Evolutionary conservation across 2,888 invertebrate species (phyloP), one percentile per base, ranked within the genome.

Genomic region (Timema cristinae): DNA sequence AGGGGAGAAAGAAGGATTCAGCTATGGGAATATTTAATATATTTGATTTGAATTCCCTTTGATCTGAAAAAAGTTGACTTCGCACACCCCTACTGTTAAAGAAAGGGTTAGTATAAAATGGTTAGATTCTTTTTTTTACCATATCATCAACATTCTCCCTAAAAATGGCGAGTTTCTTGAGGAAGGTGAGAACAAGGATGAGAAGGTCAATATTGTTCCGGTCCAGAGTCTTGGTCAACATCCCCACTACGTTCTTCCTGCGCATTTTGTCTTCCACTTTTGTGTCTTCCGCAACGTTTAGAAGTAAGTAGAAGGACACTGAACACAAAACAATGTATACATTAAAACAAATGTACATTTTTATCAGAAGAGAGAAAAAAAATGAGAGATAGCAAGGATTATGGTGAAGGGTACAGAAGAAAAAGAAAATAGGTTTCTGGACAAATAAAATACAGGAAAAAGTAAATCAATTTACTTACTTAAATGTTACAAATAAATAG

Each of bases 231-330:
- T 93, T 93, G 67, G 94, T 89, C 56, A 98, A 86, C 83, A 97
- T 88, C 56, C 91, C 91, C 6, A 96, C 92, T 76, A 98, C 90
- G 79, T 93, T 94, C 82, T 97, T 93, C 79, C 95, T 94, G 50
- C 94, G 90, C 94, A 99, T 98, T 85, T 99, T 99, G 83, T 95
- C 92, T 83, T 98, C 98, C 5, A 98, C 93, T 81, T 92, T 92
- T 9, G 94, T 89, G 85, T 97, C 98, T 82, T 97, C 97, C 6
- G 98, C 94, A 82, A 99, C 92, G 82, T 99, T 98, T 68, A 98
- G 84, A 71, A 99, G 85, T 80, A 99, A 87, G 82, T 97, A 96
- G 81, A 95, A 94, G 5, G 95, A 93, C 66, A 96, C 97, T 88
- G 80, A 70, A 82, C 80, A 75, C 69, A 76, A 76, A 69, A 67